Conservation (phyloP, 2,888 invertebrate species). For the Bibio marci region DNA sequence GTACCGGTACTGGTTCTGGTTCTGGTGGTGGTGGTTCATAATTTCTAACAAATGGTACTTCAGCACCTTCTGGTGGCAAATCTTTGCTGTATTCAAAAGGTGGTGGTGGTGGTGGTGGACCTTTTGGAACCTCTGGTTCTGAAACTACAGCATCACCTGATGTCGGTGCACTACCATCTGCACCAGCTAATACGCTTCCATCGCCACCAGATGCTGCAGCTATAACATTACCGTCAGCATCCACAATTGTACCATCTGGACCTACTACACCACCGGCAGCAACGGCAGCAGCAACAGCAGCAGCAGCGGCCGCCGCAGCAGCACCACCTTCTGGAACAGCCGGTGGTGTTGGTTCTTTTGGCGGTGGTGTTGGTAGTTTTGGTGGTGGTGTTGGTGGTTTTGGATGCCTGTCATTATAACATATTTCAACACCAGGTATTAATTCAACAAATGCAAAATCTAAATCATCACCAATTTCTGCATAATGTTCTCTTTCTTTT, state of each 20-base stretch:
- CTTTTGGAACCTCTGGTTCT: constrained; percentile 4
- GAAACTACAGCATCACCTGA: not conserved
- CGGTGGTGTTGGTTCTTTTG: constrained; percentile 15
- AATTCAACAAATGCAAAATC: constrained; percentile 84
- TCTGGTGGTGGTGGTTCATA: constrained; percentile 27
- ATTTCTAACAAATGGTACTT: constrained; percentile 29
- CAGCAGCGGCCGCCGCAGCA: constrained; percentile 16
- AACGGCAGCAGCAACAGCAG: constrained; percentile 9
- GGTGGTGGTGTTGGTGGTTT: constrained; percentile 27
- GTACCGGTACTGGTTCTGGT: constrained; percentile 17
- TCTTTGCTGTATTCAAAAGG: constrained; percentile 30
- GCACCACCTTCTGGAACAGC: constrained; percentile 19
- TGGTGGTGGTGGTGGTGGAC: constrained; percentile 27
- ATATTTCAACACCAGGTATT: constrained; percentile 39
- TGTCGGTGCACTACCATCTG: constrained; percentile 1
- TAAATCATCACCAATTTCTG: constrained; percentile 82
- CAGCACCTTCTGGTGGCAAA: constrained; percentile 30
- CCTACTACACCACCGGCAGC: constrained; percentile 13
- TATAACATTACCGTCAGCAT: constrained; percentile 13
- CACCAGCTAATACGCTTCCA: constrained; percentile 3
- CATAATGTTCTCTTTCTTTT: constrained; percentile 78
- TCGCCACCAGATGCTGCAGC: constrained; percentile 5
- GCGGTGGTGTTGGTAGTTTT: constrained; percentile 19
- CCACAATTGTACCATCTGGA: constrained; percentile 16
- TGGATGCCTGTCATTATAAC: constrained; percentile 27